These are phyloP conservation scores for Macrotis lagotis DNA, from an alignment of 2,113 vertebrate species.

Conservation along the genomic window DNA sequence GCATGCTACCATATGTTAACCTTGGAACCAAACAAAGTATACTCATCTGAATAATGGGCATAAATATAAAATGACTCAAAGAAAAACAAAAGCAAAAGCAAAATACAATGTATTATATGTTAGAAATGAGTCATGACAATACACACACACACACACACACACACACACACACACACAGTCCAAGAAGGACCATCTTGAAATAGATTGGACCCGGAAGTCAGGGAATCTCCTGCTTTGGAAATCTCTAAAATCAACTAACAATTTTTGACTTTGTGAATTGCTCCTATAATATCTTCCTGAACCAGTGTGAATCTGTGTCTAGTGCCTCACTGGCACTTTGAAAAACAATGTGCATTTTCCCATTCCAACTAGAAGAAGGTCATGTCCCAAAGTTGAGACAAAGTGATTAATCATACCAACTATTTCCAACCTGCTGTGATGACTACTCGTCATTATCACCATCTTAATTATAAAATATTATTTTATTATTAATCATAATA, in stretches of 20 bases:
- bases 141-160: constrained; percentile 1
- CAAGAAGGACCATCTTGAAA: background rate
- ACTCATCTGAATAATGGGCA: background rate
- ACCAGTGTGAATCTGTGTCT: no score
- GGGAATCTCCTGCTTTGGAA: constrained; percentile 34
- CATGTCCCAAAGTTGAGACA: background rate
- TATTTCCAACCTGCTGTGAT: background rate
- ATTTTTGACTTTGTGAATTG: constrained; percentile 66
- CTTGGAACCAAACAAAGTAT: background rate
- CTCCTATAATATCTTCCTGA: background rate
- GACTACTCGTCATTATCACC: background rate
- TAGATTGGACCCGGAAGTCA: background rate
- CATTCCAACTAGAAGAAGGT: background rate
- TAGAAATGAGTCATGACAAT: constrained; percentile 49
- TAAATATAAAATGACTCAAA: constrained; percentile 5
- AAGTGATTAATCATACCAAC: background rate
- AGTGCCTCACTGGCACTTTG: background rate
- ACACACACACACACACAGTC: no score
- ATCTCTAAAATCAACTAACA: background rate
- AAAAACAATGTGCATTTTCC: background rate
- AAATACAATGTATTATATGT: background rate
- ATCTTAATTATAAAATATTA: no score
- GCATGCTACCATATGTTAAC: background rate
- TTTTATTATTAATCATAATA: no score
- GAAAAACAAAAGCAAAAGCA: background rate